Conservation (phyloP, 2,888 invertebrate species). For the Flabesymbios commensalis region DNA sequence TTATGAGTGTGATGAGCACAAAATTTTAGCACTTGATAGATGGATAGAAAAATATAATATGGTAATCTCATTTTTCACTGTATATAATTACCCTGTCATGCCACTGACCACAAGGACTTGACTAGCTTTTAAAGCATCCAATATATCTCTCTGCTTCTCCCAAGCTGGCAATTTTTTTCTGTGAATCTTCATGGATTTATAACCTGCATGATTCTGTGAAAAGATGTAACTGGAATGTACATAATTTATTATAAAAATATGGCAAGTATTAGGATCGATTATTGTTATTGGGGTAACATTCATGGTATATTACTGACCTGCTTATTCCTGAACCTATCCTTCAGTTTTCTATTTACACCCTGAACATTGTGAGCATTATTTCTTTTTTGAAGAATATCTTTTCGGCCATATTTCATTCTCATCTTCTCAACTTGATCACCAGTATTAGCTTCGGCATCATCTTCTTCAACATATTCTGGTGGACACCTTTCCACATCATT, state of each 20-base stretch:
- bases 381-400: constrained; percentile 18
- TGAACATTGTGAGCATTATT: constrained; percentile 30
- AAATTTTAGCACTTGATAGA: too few relatives aligned
- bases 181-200: constrained; percentile 41
- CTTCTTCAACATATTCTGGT: too few relatives aligned
- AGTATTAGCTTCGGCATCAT: too few relatives aligned
- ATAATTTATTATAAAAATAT: too few relatives aligned
- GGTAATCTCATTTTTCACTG: too few relatives aligned
- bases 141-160: constrained; percentile 69
- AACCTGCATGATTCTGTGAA: constrained; percentile 32
- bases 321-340: constrained; percentile 39
- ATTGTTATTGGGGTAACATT: background rate
- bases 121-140: constrained; percentile 39
- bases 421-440: constrained; percentile 27
- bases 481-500: too few relatives aligned
- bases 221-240: too few relatives aligned
- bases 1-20: too few relatives aligned
- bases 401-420: constrained; percentile 12
- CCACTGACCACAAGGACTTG: constrained; percentile 58
- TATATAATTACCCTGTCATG: constrained; percentile 56
- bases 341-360: constrained; percentile 42
- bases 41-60: too few relatives aligned
- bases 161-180: constrained; percentile 75
- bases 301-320: constrained; percentile 1
- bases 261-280: too few relatives aligned